Percentiles rank a stretch among this genome's conserved stretches.
phyloP scores from a whole-genome alignment of 1,140 invertebrate species.

The Telenomus remus region DNA sequence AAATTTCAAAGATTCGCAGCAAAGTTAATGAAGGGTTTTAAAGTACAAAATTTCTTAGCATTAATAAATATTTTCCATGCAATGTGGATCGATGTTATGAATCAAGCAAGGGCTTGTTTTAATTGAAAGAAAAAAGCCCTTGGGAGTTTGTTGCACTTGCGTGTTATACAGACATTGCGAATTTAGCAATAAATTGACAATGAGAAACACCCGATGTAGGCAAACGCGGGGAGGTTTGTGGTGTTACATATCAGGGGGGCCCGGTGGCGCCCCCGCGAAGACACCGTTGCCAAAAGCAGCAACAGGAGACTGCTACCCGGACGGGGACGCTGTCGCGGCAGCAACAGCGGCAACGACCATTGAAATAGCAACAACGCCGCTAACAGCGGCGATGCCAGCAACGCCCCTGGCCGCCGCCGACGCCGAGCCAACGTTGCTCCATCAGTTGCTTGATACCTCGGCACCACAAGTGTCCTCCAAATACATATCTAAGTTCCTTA shows the following conservation, averaged over 20 bases:
- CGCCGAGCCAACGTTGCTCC: constrained; percentile 58
- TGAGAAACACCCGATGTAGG: constrained; percentile 64
- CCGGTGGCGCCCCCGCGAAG: constrained; percentile 70
- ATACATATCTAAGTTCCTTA: constrained; percentile 72
- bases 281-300: constrained; percentile 69
- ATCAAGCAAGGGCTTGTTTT: constrained; percentile 23
- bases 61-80: constrained; percentile 44
- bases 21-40: too few species aligned
- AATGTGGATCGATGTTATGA: constrained; percentile 8
- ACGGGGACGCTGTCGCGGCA: constrained; percentile 34
- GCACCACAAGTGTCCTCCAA: constrained; percentile 68
- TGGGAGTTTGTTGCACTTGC: constrained; percentile 41
- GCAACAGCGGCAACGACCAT: constrained; percentile 36
- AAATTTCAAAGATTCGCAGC: too few species aligned
- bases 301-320: constrained; percentile 54
- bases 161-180: constrained; percentile 3
- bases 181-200: constrained; percentile 41
- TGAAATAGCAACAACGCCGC: constrained; percentile 44
- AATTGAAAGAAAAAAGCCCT: too few species aligned
- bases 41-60: constrained; percentile 4
- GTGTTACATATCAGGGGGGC: constrained; percentile 73
- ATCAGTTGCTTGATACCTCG: constrained; percentile 58
- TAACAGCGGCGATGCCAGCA: constrained; percentile 50
- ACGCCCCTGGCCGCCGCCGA: constrained; percentile 36
- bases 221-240: constrained; percentile 73